A percentile compares a stretch with the other conserved stretches of the same genome.
Evolutionary conservation across 1,140 invertebrate genomes (phyloP).

Genomic region (Pachypeltis micranthus): DNA sequence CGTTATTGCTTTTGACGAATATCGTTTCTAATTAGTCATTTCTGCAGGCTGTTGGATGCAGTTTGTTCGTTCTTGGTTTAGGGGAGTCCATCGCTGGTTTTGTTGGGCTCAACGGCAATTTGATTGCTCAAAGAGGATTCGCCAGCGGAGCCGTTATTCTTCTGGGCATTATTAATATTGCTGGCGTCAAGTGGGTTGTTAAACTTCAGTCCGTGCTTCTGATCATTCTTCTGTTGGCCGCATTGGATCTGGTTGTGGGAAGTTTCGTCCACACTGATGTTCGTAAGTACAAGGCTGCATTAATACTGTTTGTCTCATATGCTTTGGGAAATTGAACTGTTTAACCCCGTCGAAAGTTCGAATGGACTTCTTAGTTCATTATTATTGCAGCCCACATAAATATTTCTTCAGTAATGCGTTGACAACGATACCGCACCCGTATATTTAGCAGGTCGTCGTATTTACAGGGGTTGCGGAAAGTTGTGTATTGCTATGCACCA

Average conservation of each 20-base stretch:
- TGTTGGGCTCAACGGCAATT: constrained; percentile 53
- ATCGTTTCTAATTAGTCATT: constrained; percentile 11
- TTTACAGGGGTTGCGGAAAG: too few relatives aligned
- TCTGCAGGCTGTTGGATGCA: constrained; percentile 82
- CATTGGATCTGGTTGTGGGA: constrained; percentile 78
- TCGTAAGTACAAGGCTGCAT: constrained; percentile 45
- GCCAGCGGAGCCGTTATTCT: constrained; percentile 68
- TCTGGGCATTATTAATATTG: constrained; percentile 75
- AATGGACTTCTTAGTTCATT: too few relatives aligned
- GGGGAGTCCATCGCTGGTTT: constrained; percentile 86
- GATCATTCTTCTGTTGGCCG: constrained; percentile 69
- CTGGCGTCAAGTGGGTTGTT: constrained; percentile 87
- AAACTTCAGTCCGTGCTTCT: constrained; percentile 79
- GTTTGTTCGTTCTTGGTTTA: constrained; percentile 87
- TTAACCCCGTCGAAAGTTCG: too few relatives aligned
- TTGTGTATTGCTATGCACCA: too few relatives aligned
- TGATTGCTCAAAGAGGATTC: constrained; percentile 66
- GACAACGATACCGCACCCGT: too few relatives aligned
- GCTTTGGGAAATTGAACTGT: too few relatives aligned
- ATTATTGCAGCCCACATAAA: too few relatives aligned
- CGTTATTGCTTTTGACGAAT: neutral
- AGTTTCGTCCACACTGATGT: constrained; percentile 59
- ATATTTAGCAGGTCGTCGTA: too few relatives aligned
- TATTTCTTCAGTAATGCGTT: too few relatives aligned
- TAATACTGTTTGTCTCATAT: too few relatives aligned